Evolutionary conservation across 2,113 vertebrate genomes (phyloP).

Genomic region (Tetraodon nigroviridis): DNA sequence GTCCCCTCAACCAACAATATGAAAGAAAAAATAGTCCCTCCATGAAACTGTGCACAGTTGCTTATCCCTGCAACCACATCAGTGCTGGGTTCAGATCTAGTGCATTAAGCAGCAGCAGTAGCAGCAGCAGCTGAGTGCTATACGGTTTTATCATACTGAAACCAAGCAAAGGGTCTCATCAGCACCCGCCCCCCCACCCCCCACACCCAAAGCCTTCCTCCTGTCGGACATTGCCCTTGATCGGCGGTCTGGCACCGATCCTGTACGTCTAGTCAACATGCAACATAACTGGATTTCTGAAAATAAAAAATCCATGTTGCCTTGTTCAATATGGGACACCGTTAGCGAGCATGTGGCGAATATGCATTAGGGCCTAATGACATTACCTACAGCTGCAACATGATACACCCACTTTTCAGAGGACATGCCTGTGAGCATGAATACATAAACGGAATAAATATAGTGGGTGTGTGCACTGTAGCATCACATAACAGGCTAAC

Average conservation of each 20-base stretch:
- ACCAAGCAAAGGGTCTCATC: no score
- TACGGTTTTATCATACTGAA: no score
- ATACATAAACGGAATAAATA: constrained; percentile 16
- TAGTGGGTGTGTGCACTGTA: neutral
- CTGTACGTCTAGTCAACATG: constrained; percentile 47
- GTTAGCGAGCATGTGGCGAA: constrained; percentile 33
- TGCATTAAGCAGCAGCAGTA: no score
- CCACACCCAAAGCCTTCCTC: constrained; percentile 23
- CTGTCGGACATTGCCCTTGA: constrained; percentile 53
- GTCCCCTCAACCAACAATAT: no score
- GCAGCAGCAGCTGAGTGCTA: no score
- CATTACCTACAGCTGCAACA: constrained; percentile 44
- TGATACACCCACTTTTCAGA: neutral
- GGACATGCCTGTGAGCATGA: constrained; percentile 22
- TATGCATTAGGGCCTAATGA: constrained; percentile 59
- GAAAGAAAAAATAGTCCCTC: no score
- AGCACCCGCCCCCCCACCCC: constrained; percentile 13
- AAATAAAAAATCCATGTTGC: constrained; percentile 68
- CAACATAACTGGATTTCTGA: constrained; percentile 64
- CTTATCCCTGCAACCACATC: no score
- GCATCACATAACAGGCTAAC: no score
- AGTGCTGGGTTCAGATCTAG: no score
- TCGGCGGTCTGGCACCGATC: constrained; percentile 39
- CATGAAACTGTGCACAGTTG: no score
- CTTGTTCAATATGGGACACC: constrained; percentile 48